Conservation (phyloP, 1,140 invertebrate genomes). For the Sarcophaga peregrina region DNA sequence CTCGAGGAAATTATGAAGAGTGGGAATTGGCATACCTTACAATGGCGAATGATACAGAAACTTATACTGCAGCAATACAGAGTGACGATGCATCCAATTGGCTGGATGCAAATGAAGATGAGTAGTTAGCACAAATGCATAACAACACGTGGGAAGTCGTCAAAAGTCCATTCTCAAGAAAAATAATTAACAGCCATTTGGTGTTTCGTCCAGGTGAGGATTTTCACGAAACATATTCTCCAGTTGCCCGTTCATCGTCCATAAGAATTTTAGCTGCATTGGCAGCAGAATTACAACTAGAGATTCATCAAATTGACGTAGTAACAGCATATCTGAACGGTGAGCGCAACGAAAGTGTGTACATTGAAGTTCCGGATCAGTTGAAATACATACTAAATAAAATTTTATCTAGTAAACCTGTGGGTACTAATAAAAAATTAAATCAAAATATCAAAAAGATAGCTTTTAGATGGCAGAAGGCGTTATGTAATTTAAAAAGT, state of each 20-base stretch:
- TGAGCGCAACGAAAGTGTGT: constrained; percentile 61
- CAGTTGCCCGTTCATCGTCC: constrained; percentile 54
- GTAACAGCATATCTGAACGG: constrained; percentile 63
- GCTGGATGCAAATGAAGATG: constrained; percentile 54
- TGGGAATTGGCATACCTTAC: neutral
- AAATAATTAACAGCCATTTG: constrained; percentile 52
- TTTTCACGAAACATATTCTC: constrained; percentile 60
- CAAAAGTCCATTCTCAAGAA: constrained; percentile 49
- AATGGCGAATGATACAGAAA: neutral
- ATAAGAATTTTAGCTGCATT: constrained; percentile 57
- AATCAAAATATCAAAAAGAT: neutral
- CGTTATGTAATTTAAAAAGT: neutral
- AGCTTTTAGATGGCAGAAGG: neutral
- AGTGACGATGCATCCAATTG: constrained; percentile 44
- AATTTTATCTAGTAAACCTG: neutral
- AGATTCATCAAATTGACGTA: constrained; percentile 59
- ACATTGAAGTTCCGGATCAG: constrained; percentile 61
- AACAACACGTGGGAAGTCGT: constrained; percentile 60
- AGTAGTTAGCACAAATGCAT: constrained; percentile 53
- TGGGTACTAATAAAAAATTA: neutral
- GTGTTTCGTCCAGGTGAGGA: constrained; percentile 61
- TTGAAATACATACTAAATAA: constrained; percentile 31
- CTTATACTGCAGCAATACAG: neutral
- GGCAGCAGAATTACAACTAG: constrained; percentile 51
- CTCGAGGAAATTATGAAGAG: neutral